Evolutionary conservation across 2,888 invertebrate species (phyloP).

Genomic region (Lypha dubia): DNA sequence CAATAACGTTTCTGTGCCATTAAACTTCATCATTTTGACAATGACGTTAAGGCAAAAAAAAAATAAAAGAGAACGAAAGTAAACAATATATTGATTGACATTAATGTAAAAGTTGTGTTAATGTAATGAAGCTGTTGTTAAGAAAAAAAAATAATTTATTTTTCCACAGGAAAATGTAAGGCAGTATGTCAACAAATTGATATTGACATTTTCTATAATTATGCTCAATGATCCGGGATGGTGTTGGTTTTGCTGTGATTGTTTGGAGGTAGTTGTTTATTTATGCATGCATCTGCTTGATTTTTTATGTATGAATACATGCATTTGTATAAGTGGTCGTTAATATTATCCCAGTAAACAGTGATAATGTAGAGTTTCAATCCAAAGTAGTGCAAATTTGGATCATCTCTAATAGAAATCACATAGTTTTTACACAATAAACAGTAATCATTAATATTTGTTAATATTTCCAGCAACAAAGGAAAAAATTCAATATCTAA

Average conservation of each 20-base stretch:
- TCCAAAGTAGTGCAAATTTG: too few relatives aligned
- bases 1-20: slow-evolving; percentile 15
- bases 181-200: slow-evolving; percentile 47
- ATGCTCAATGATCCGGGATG: slow-evolving; percentile 46
- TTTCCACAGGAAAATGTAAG: not conserved
- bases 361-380: too few relatives aligned
- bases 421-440: too few relatives aligned
- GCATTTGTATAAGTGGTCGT: too few relatives aligned
- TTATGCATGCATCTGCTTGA: not conserved
- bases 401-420: too few relatives aligned
- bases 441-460: too few relatives aligned
- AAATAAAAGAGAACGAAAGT: not conserved
- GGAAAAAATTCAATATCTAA: too few relatives aligned
- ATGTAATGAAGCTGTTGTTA: slow-evolving; percentile 20
- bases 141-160: slow-evolving; percentile 11
- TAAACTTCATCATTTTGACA: slow-evolving; percentile 7
- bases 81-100: slow-evolving; percentile 43
- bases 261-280: not conserved
- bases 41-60: not conserved
- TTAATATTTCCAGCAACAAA: too few relatives aligned
- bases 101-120: slow-evolving; percentile 41
- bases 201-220: slow-evolving; percentile 52
- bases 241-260: slow-evolving; percentile 13
- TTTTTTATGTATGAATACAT: too few relatives aligned
- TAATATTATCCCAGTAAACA: too few relatives aligned